phyloP scores from a whole-genome alignment of 2,888 invertebrate species.

The Caenorhabditis imperialis region DNA sequence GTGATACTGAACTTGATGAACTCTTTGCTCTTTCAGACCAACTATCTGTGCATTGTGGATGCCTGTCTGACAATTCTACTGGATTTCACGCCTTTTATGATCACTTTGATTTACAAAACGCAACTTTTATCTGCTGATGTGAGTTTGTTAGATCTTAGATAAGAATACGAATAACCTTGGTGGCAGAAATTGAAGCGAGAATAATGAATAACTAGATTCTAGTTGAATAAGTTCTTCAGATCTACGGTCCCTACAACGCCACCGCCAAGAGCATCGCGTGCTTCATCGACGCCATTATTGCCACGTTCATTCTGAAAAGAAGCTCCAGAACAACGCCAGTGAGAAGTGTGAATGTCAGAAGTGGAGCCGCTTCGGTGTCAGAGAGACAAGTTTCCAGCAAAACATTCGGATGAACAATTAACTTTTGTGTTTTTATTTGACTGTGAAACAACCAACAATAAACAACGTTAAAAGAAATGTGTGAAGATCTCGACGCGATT shows the following conservation, averaged over 20 bases:
- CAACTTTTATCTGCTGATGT: conserved; percentile 35
- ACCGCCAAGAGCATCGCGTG: conserved; percentile 29
- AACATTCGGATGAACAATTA: conserved; percentile 2
- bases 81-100: conserved; percentile 31
- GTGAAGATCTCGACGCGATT: too few species aligned
- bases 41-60: conserved; percentile 41
- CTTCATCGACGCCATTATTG: conserved; percentile 34
- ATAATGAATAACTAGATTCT: not conserved
- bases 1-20: too few species aligned
- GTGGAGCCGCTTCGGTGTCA: conserved; percentile 8
- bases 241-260: conserved; percentile 39
- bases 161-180: not conserved
- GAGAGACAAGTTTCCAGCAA: conserved; percentile 19
- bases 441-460: too few species aligned
- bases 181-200: not conserved
- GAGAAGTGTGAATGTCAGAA: conserved; percentile 13
- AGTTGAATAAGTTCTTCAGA: too few species aligned
- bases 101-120: conserved; percentile 29
- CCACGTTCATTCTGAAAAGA: conserved; percentile 24
- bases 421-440: too few species aligned
- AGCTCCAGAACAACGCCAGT: not conserved
- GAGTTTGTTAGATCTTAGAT: conserved; percentile 1
- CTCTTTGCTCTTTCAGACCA: too few species aligned
- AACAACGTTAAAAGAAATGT: not conserved
- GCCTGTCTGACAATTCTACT: conserved; percentile 34